Conservation (phyloP, 2,113 vertebrate genomes). For the Pristiophorus japonicus region DNA sequence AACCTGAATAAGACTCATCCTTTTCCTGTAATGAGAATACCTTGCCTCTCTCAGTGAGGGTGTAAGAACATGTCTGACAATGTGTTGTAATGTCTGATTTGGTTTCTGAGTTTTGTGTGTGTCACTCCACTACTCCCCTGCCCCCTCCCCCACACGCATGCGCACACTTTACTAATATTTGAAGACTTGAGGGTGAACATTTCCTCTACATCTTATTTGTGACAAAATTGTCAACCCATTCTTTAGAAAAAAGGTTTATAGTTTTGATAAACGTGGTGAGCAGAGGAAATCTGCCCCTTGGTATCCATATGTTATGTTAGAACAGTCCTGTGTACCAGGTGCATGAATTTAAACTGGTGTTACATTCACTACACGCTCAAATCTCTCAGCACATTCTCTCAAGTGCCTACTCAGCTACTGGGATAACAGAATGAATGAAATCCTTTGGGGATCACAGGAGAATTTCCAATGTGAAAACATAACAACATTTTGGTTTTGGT, state of each 20-base stretch:
- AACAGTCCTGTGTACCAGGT: too few relatives aligned
- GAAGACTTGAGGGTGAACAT: not conserved
- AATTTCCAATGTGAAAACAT: not conserved
- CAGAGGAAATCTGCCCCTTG: not conserved
- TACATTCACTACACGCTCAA: not conserved
- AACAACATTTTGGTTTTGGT: not conserved
- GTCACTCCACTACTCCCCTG: not conserved
- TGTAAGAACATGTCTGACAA: not conserved
- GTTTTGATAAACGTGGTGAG: not conserved
- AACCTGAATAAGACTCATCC: not conserved
- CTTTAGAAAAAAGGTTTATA: not conserved
- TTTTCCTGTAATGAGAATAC: not conserved
- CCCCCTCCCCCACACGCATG: not conserved
- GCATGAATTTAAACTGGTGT: slow-evolving; percentile 9
- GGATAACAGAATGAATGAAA: not conserved
- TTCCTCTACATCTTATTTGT: not conserved
- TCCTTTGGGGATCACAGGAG: not conserved
- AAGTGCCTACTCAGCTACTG: not conserved
- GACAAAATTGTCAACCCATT: not conserved
- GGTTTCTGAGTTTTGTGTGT: not conserved
- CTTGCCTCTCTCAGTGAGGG: not conserved
- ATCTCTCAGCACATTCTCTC: not conserved
- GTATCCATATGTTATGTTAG: not conserved
- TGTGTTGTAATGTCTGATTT: not conserved
- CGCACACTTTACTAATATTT: not conserved